Percentiles rank a stretch among this genome's conserved stretches.
These are phyloP conservation scores for Rhodophaea formosa DNA, from an alignment of 2,888 invertebrate genomes.

Conservation along the genomic window DNA sequence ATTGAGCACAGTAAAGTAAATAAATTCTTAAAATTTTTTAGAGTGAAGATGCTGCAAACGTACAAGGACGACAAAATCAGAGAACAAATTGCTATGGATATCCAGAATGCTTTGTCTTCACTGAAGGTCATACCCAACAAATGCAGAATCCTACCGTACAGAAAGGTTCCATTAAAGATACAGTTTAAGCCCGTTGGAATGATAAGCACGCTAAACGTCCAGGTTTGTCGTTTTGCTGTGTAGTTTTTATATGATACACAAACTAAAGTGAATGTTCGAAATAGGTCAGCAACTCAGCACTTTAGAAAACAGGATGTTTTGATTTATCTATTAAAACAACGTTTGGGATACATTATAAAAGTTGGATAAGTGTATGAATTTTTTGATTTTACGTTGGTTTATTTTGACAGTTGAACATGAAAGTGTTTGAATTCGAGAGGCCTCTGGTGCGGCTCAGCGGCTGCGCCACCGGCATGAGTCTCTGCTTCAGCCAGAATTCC, in stretches of 20 bases:
- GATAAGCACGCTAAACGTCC: constrained; percentile 64
- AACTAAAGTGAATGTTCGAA: too few relatives aligned
- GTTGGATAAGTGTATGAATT: too few relatives aligned
- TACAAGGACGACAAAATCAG: constrained; percentile 58
- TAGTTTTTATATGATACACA: too few relatives aligned
- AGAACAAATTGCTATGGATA: constrained; percentile 62
- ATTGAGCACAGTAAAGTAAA: too few relatives aligned
- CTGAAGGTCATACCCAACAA: constrained; percentile 64
- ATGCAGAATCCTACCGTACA: constrained; percentile 57
- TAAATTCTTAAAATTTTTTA: constrained; percentile 39
- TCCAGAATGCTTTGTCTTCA: constrained; percentile 62
- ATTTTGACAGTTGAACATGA: constrained; percentile 63
- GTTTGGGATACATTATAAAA: too few relatives aligned
- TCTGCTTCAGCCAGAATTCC: constrained; percentile 65
- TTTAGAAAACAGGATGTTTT: too few relatives aligned
- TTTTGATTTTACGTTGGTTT: background rate
- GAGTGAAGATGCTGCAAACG: constrained; percentile 59
- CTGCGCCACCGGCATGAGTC: constrained; percentile 67
- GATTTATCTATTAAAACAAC: background rate
- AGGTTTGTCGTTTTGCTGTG: constrained; percentile 58
- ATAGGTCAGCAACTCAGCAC: too few relatives aligned
- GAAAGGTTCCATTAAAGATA: constrained; percentile 65
- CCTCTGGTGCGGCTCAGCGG: constrained; percentile 67
- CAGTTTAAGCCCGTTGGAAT: constrained; percentile 70
- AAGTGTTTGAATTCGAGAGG: constrained; percentile 59